Base-by-base conservation (phyloP, 2,888 invertebrate genomes). In the Perithous albicinctus region DNA sequence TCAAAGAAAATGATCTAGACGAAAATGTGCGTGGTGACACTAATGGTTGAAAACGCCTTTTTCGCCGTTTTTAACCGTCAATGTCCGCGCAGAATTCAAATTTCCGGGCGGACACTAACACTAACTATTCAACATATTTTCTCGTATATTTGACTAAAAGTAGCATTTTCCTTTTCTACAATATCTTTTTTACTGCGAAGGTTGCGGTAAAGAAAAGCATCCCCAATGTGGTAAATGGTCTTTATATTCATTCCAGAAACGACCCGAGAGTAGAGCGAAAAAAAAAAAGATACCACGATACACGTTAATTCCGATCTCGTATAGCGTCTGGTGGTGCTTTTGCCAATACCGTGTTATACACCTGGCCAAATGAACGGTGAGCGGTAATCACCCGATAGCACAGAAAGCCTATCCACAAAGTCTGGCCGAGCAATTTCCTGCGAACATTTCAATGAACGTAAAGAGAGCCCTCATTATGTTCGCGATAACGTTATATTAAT, bases 401-500 rank as follows among this genome's bases (percentile, higher is more conserved):
- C 18, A 29, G 35, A n/a, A n/a, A 35, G 69, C 69, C 61, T 73
- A 64, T 67, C 12, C 29, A 29, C 32, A 20, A 32, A 67, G 67
- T 59, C 69, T 78, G 61, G 41, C 12, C 43, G 18, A 43, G 43
- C 76, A 73, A 70, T 80, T 77, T 64, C 38, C 54, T 26, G 59
- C 59, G 73, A 76, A 70, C 80, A 61, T 83, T 84, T 69, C 79
- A 67, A 83, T 73, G 78, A 78, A 81, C 83, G 69, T 85, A 84
- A 86, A 87, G 83, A 87, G 83, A 80, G 81, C 66, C 78, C 84
- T 86, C 85, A 85, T 88, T 88, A 88, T 73, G 79, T 70, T 74
- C 51, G 79, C 78, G 86, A 87, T 88, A 88, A 83, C 83, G 80
- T 85, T 83, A 66, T 85, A 88, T 88, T 88, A 89, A 88, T 89